These are phyloP conservation scores for Borostomias antarcticus DNA, from an alignment of 2,797 vertebrate species.

Conservation along the genomic window DNA sequence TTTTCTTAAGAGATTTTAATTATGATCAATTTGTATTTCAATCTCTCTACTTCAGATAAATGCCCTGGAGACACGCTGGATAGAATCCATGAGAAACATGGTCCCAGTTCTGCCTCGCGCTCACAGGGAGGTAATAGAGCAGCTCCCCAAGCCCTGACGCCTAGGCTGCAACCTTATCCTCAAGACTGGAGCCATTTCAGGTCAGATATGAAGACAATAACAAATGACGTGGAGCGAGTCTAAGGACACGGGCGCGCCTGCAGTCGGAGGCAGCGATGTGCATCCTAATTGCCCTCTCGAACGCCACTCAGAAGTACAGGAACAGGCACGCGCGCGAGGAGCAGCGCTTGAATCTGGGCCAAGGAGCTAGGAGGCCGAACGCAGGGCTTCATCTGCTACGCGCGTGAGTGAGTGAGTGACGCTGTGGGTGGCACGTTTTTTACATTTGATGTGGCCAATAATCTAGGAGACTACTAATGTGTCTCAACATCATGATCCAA, in stretches of 20 bases:
- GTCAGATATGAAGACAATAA: not conserved
- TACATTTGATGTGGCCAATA: constrained; percentile 16
- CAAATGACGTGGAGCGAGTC: not conserved
- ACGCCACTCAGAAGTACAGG: not conserved
- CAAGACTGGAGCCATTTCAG: not conserved
- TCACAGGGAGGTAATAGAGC: too few species aligned
- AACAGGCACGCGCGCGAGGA: constrained; percentile 5
- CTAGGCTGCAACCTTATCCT: too few species aligned
- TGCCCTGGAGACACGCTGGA: too few species aligned
- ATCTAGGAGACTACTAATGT: constrained; percentile 30
- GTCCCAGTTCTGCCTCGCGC: too few species aligned
- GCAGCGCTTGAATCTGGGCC: constrained; percentile 23
- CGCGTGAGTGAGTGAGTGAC: too few species aligned
- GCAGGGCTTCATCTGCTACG: too few species aligned
- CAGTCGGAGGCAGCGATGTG: not conserved
- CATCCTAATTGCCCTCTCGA: not conserved
- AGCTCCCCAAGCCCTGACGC: too few species aligned
- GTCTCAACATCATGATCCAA: constrained; percentile 17
- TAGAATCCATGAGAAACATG: too few species aligned
- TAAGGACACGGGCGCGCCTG: not conserved
- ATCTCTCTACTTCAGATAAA: too few species aligned
- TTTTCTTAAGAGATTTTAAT: too few species aligned
- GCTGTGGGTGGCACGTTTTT: constrained; percentile 1
- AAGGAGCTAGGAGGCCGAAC: constrained; percentile 7
- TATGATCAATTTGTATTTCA: too few species aligned